Conservation (phyloP, 1,140 invertebrate species). For the Calliphora vicina region DNA sequence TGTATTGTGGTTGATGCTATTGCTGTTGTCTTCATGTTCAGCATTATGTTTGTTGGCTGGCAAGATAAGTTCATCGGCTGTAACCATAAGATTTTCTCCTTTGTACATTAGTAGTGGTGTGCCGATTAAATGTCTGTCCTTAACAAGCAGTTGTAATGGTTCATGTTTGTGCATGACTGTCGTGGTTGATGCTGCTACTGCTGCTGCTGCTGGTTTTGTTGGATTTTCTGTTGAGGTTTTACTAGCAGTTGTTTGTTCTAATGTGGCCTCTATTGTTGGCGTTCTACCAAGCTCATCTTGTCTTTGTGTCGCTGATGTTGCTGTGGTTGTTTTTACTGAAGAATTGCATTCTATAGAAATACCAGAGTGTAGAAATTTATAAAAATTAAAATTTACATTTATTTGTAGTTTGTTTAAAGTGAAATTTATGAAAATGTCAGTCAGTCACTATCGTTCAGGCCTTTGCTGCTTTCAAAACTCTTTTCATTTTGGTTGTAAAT, state of each 20-base stretch:
- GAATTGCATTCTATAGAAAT: constrained; percentile 9
- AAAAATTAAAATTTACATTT: constrained; percentile 23
- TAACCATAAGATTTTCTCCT: constrained; percentile 51
- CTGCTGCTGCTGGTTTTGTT: constrained; percentile 9
- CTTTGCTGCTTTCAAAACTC: too few relatives aligned
- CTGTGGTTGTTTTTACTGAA: not conserved
- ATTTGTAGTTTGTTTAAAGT: not conserved
- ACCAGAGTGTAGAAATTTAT: not conserved
- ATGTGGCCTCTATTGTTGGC: constrained; percentile 24
- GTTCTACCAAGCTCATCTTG: constrained; percentile 3
- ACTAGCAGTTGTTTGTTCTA: not conserved
- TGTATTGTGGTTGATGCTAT: not conserved
- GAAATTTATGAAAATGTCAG: constrained; percentile 26
- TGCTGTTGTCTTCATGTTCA: not conserved
- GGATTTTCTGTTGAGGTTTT: not conserved
- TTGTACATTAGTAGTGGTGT: constrained; percentile 59
- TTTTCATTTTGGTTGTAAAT: not conserved
- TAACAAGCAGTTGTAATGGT: constrained; percentile 56
- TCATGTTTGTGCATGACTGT: constrained; percentile 50
- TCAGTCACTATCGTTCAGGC: too few relatives aligned
- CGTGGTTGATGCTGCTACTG: not conserved
- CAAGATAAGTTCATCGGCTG: constrained; percentile 39
- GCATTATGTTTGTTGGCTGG: constrained; percentile 42
- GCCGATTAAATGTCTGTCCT: constrained; percentile 61
- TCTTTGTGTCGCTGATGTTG: not conserved